Evolutionary conservation across 2,113 vertebrate species (phyloP), one percentile per base, ranked within the genome.

Genomic region (Mastomys coucha): DNA sequence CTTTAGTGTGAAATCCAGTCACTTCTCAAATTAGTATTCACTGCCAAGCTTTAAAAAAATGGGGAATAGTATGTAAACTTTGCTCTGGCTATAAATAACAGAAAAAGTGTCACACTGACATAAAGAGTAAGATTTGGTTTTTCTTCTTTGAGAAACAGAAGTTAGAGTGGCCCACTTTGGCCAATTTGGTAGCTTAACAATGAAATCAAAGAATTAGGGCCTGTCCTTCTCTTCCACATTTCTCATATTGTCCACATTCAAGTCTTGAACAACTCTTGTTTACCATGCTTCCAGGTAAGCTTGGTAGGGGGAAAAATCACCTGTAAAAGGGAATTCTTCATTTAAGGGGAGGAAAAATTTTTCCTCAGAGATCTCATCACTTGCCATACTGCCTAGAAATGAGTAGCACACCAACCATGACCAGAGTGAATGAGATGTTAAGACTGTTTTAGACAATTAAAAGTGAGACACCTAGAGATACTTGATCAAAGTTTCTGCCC

Each of bases 11-110:
- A 96, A 36, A 91, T 39, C 39, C 81, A 96, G 33, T 39, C 85
- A 95, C 60, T 89, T 91, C 89, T 97, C 78, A 98, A 96, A 88
- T 96, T 80, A 24, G 82, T 90, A 92, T 93, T 97, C 91, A 97
- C 91, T 78, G 45, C 7, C 20, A 97, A 86, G 73, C 69, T 94
- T 93, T 53, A 0, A 97, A 98, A 97, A n/a, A 75, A 36, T 19
- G 16, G 36, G 8, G 90, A 73, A 22, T 86, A 26, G n/a, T n/a
- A 51, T 56, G 26, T 78, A 88, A 2, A 60, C 22, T 2, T 5
- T 90, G 0, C 1, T 60, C 63, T 51, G 36, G 5, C 1, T 91
- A 24, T 73, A 73, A 90, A 16, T 69, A 84, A 60, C 13, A 78
- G n/a, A 73, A 91, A 42, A 96, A 49, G 0, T 88, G 28, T 33